Evolutionary conservation across 1,140 invertebrate species (phyloP), one percentile per base, ranked within the genome.

Genomic region (Whitmania pigra): DNA sequence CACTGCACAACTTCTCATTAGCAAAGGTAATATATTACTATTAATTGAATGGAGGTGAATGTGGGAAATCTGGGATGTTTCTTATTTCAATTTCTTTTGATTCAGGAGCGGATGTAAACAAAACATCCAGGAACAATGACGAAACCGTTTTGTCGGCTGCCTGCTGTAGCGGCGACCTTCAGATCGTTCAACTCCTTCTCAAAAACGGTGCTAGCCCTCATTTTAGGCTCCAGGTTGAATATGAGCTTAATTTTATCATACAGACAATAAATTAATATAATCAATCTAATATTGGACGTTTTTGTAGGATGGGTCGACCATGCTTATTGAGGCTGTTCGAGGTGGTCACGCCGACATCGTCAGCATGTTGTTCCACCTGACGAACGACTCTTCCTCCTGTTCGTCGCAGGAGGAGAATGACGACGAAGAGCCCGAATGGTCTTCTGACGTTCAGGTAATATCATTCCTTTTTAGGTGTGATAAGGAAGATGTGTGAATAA

Each of bases 261-360:
- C 54, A 57, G 25, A 57, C 20, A 57, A 4, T n/a, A 57, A 57
- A 63, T 63, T 13, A 25, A 63, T 25, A 63, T 57, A 63, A 25
- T 25, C 9, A 13, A 18, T 3, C 22, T 22, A 25, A 63, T 31
- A 31, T 25, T 63, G 2, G 27, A 43, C 2, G 11, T 53, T 7
- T 1, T 53, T 53, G 7, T 13, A 89, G 88, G 95, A 99, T 84
- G 97, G 95, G 81, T 95, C 93, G 57, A 97, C 94, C 43, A 97
- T 97, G 90, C 85, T 99, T 72, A 97, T 98, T 76, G 96, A 99
- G 83, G 95, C 95, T 53, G 91, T 94, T 18, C 96, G 96, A 83
- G 93, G 94, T 67, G 95, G 95, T 0, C 94, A 98, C 81, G 94
- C 92, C 0, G 88, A 87, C 75, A 93, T 97, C 73, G 95, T 98